These are phyloP conservation scores for Pseudorasbora parva DNA, from an alignment of 2,113 vertebrate species.

Conservation along the genomic window DNA sequence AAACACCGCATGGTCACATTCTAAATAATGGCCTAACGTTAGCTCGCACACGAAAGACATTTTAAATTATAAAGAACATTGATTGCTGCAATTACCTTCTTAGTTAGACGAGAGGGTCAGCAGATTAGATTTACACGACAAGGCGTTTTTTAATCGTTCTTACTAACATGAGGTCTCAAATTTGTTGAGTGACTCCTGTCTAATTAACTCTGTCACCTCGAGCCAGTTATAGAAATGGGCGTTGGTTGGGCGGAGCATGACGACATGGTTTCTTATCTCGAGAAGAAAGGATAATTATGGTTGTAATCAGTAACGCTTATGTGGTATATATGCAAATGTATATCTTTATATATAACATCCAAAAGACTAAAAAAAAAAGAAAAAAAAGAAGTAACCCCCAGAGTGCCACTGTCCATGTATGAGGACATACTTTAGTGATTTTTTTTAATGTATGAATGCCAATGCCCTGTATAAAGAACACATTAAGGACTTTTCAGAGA, in stretches of 20 bases:
- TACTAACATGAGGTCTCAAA: neutral
- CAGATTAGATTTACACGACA: neutral
- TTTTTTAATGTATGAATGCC: too few relatives aligned
- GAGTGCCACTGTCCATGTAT: too few relatives aligned
- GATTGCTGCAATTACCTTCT: neutral
- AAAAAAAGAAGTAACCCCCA: too few relatives aligned
- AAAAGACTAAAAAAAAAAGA: too few relatives aligned
- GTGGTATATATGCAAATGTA: too few relatives aligned
- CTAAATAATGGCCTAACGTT: too few relatives aligned
- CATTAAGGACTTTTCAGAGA: too few relatives aligned
- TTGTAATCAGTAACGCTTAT: neutral
- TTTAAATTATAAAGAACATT: neutral
- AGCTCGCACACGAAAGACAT: neutral
- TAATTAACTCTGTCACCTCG: neutral
- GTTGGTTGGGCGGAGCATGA: neutral
- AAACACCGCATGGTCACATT: too few relatives aligned
- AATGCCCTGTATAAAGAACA: too few relatives aligned
- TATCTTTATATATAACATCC: too few relatives aligned
- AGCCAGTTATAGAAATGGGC: neutral
- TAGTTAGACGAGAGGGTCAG: neutral
- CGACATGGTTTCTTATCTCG: neutral
- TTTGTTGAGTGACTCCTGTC: neutral
- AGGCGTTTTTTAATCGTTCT: neutral
- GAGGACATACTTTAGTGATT: too few relatives aligned
- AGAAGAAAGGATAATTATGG: neutral